Evolutionary conservation across 2,797 vertebrate species (phyloP).

Genomic region (Pangasius larnaudii): DNA sequence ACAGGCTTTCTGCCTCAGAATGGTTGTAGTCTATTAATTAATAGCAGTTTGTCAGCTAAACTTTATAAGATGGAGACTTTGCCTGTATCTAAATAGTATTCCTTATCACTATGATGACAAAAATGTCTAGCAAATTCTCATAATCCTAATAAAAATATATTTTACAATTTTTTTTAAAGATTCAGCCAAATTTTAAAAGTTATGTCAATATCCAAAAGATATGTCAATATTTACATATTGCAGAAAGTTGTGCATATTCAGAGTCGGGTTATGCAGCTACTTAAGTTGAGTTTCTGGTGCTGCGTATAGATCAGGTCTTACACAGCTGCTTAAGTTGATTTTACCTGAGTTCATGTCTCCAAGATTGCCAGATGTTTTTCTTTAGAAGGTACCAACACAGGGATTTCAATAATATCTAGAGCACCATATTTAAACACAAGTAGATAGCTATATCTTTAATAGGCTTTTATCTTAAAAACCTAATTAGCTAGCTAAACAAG

Average conservation of each 20-base stretch:
- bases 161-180: too few relatives aligned
- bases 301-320: too few relatives aligned
- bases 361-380: background rate
- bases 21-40: background rate
- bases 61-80: background rate
- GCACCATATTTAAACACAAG: background rate
- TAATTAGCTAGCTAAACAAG: background rate
- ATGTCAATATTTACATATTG: background rate
- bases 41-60: background rate
- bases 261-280: background rate
- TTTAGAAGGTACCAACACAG: background rate
- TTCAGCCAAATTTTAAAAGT: too few relatives aligned
- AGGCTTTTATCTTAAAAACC: background rate
- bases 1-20: background rate
- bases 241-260: background rate
- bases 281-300: background rate
- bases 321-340: too few relatives aligned
- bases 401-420: background rate
- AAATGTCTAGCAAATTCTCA: background rate
- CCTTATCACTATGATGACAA: background rate
- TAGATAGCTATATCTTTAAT: background rate
- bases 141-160: background rate
- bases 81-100: background rate
- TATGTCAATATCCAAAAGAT: background rate
- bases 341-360: background rate